Evolutionary conservation across 1,140 invertebrate genomes (phyloP).

Genomic region (Gryon sp.): DNA sequence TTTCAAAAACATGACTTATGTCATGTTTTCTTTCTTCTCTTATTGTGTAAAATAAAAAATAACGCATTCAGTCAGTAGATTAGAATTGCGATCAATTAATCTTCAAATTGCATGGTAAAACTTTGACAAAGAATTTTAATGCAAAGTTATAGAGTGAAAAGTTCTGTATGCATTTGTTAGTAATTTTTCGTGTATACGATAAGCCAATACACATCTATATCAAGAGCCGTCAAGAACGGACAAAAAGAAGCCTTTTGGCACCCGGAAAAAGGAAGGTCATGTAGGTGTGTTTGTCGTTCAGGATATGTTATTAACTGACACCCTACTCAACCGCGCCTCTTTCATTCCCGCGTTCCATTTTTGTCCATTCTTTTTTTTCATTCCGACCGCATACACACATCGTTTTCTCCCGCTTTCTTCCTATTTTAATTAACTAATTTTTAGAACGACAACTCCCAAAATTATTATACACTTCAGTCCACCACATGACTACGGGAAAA

Average conservation of each 20-base stretch:
- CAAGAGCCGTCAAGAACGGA: conserved; percentile 45
- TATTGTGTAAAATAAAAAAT: too few relatives aligned
- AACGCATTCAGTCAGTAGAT: conserved; percentile 8
- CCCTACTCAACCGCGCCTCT: conserved; percentile 59
- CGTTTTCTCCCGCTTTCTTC: conserved; percentile 36
- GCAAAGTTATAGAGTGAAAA: conserved; percentile 42
- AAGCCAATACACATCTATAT: conserved; percentile 52
- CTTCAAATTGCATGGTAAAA: conserved; percentile 38
- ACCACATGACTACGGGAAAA: conserved; percentile 36
- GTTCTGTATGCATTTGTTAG: conserved; percentile 31
- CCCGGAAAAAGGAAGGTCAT: conserved; percentile 59
- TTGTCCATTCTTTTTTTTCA: conserved; percentile 28
- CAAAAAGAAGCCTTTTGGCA: conserved; percentile 63
- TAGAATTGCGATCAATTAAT: conserved; percentile 30
- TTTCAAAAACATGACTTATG: too few relatives aligned
- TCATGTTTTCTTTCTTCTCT: too few relatives aligned
- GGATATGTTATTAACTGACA: conserved; percentile 71
- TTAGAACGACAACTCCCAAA: conserved; percentile 38
- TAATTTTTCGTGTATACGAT: conserved; percentile 52
- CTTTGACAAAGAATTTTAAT: conserved; percentile 18
- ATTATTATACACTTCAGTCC: conserved; percentile 11
- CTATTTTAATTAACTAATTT: conserved; percentile 55
- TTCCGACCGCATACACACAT: conserved; percentile 8
- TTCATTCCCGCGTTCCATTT: conserved; percentile 48
- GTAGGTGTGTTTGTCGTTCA: conserved; percentile 65